Base-by-base conservation (phyloP, 2,797 vertebrate species). In the Tragopan temminckii region DNA sequence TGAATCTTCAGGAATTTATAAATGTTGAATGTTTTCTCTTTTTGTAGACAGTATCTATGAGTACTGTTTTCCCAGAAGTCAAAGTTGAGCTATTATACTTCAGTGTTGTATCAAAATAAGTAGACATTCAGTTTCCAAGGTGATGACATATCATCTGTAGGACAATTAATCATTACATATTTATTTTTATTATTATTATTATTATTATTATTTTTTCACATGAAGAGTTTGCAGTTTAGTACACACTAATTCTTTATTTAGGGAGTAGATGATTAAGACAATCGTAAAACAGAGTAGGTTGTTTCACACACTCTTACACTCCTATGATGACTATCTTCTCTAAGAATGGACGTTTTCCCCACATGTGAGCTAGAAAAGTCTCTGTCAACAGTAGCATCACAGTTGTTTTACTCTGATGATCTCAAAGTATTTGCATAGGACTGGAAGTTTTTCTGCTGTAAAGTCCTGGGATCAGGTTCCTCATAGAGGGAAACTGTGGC, bases 381-480 rank as follows among this genome's bases (percentile, higher is more conserved):
- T 11, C 71, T 29, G 1, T 25, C n/a, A 86, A 9, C 6, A 16
- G 24, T 27, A 66, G 5, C 6, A 72, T 10, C 14, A 8, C 10
- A 68, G 15, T 38, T 68, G 2, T 68, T 88, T 86, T 80, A 38
- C 7, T 84, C 27, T 70, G 7, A 14, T 76, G 75, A 7, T 80
- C 40, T 77, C 92, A 79, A 90, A 70, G 8, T 14, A 70, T 76
- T 18, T 77, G 7, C 55, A 24, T n/a, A 53, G 61, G 74, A 45
- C 13, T 21, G 33, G 23, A 43, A 70, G 36, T 84, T 85, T 80
- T 87, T 12, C 63, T 80, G 11, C 16, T 82, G 4, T 45, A 6
- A 80, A 77, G 36, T 85, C 61, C 24, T 67, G 59, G 23, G 61
- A 76, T 89, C 63, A 77, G 19, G 64, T 33, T 94, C 52, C 62